A percentile compares a stretch with the other conserved stretches of the same genome.
Conservation (phyloP, 2,113 vertebrate species). For the Romanogobio albipinnatus region DNA sequence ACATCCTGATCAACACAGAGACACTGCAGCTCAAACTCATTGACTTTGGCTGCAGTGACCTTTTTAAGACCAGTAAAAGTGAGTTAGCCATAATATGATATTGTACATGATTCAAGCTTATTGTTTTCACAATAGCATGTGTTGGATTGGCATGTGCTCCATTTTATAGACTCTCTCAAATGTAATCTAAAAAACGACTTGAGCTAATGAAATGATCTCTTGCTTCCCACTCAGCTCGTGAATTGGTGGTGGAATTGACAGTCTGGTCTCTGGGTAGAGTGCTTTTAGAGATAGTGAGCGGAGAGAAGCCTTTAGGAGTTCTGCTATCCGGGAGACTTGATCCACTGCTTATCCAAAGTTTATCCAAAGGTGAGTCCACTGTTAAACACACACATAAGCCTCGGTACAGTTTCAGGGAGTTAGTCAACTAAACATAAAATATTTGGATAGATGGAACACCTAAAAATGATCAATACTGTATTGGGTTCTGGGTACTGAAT, state of each 20-base stretch:
- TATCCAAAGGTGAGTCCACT: neutral
- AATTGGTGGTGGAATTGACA: neutral
- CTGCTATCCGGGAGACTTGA: neutral
- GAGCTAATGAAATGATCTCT: neutral
- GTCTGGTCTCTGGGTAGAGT: neutral
- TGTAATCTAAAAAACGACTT: neutral
- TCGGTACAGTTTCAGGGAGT: neutral
- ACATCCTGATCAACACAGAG: conserved; percentile 74
- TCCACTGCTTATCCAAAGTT: neutral
- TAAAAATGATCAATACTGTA: neutral
- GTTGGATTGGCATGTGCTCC: neutral
- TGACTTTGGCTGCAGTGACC: conserved; percentile 68
- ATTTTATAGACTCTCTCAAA: neutral
- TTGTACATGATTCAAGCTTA: too few relatives aligned
- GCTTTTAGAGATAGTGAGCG: neutral
- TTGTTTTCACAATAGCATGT: neutral
- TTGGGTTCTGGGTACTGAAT: neutral
- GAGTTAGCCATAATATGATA: neutral
- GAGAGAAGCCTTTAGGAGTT: neutral
- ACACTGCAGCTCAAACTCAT: conserved; percentile 64
- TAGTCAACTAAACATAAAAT: neutral
- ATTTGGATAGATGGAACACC: neutral
- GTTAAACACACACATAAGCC: neutral
- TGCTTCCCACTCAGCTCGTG: neutral
- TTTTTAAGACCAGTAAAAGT: neutral